Evolutionary conservation across 2,113 vertebrate species (phyloP).

Genomic region (Crotophaga sulcirostris): DNA sequence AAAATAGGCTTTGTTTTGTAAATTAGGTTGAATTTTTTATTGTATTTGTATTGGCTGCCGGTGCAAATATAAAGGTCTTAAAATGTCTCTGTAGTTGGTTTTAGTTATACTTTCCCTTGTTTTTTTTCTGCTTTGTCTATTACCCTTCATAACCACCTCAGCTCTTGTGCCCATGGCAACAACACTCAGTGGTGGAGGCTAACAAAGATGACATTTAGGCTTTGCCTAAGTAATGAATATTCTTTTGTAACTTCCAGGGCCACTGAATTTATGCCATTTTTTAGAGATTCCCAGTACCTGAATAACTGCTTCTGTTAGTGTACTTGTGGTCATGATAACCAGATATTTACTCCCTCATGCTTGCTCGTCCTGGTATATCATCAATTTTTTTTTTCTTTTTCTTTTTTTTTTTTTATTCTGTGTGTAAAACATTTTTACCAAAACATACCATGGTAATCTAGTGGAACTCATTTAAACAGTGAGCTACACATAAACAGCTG

Average conservation of each 20-base stretch:
- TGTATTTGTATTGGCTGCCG: constrained; percentile 7
- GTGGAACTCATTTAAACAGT: constrained; percentile 81
- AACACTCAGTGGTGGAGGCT: constrained; percentile 38
- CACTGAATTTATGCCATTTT: constrained; percentile 42
- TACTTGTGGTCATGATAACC: constrained; percentile 19
- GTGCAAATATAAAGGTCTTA: background rate
- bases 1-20: constrained; percentile 29
- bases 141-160: constrained; percentile 59
- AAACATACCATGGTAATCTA: constrained; percentile 79
- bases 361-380: constrained; percentile 15
- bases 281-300: constrained; percentile 27
- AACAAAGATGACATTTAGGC: constrained; percentile 62
- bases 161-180: constrained; percentile 60
- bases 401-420: constrained; percentile 2
- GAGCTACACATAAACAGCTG: constrained; percentile 96
- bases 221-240: constrained; percentile 65
- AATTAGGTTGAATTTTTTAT: constrained; percentile 18
- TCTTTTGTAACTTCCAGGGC: constrained; percentile 63
- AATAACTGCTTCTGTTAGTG: constrained; percentile 22
- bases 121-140: constrained; percentile 35
- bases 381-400: background rate
- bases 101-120: constrained; percentile 35
- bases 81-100: constrained; percentile 12
- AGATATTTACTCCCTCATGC: constrained; percentile 52
- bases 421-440: constrained; percentile 74